Base-by-base conservation (phyloP, 2,113 vertebrate species). In the Eulemur rufifrons region DNA sequence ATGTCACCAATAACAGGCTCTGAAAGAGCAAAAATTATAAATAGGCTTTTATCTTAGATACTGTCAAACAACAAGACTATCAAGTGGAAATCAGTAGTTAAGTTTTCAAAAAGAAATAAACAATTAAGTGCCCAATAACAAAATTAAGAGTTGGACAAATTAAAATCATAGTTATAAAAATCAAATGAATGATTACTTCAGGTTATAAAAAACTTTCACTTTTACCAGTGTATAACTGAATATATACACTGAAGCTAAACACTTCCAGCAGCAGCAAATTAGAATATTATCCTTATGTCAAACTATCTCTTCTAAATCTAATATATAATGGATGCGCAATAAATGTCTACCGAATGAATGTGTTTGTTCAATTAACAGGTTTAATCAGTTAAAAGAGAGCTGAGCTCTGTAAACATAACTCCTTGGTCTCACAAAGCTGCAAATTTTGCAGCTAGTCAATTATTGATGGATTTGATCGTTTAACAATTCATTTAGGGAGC, bases 61-160 rank as follows among this genome's bases (percentile, higher is more conserved):
- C 74, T 77, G 42, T 34, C 71, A 85, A 81, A 78, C 27, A 88
- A 74, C 29, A 6, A 78, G 25, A 52, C 66, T 52, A 71, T 77
- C 34, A 77, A 91, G 50, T 71, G 8, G n/a, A 96, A 96, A 89
- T 92, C 59, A 81, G n/a, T 27, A 8, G 34, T 61, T 63, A 64
- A 34, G 14, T 86, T 95, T 95, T 86, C 50, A 56, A 92, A 95
- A 89, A 91, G 21, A 21, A 81, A 83, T 74, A 91, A 91, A 82
- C 59, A 94, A 88, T 66, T 59, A 69, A 94, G 90, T 42, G 42
- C 21, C 61, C 29, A 91, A 54, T 76, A 80, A 84, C 2, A 61
- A 84, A 27, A 96, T 34, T 45, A 71, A 94, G 45, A 66, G 14
- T 68, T 81, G 37, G 21, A 27, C 20, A 76, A 81, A 86, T 87